phyloP scores from a whole-genome alignment of 2,113 vertebrate species.

The Thinocorus orbignyianus region DNA sequence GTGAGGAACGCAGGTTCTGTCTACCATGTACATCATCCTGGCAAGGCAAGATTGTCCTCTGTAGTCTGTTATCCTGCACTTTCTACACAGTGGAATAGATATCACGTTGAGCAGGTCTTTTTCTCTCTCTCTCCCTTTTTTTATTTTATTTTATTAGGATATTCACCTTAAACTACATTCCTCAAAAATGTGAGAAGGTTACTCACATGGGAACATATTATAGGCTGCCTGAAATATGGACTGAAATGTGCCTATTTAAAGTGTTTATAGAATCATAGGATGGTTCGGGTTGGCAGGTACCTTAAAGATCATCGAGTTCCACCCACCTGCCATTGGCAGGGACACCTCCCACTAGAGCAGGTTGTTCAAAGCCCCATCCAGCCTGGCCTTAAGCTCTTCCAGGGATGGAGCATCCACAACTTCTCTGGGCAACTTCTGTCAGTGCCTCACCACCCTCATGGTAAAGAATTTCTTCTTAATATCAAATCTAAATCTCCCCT shows the following conservation, averaged over 20 bases:
- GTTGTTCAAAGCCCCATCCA: neutral
- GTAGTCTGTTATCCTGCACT: neutral
- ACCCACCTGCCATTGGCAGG: neutral
- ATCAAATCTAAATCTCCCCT: neutral
- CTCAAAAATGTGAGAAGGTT: neutral
- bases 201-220: neutral
- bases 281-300: neutral
- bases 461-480: neutral
- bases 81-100: neutral
- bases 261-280: neutral
- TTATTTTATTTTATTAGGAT: neutral
- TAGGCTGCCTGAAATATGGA: neutral
- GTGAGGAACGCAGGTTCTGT: neutral
- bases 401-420: neutral
- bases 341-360: neutral
- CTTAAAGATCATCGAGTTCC: neutral
- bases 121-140: neutral
- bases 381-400: neutral
- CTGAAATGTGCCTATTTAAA: neutral
- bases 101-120: neutral
- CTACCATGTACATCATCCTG: neutral
- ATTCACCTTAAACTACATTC: neutral
- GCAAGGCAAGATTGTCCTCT: neutral
- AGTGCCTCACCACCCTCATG: neutral
- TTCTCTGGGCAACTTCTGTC: neutral